Conservation (phyloP, 2,888 invertebrate genomes). For the Cephus rjabovi region DNA sequence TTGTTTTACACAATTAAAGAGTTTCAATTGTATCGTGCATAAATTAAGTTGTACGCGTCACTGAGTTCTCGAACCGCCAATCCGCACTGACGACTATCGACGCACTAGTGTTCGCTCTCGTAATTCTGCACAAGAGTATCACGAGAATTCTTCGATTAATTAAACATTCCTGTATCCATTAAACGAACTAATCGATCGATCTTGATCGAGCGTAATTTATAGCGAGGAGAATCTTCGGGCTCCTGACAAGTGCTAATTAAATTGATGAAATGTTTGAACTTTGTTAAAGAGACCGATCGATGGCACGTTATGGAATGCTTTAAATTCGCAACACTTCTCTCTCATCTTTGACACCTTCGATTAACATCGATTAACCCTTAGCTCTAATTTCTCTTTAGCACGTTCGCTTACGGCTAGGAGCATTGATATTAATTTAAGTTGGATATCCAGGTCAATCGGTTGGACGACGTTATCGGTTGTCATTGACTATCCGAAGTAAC, state of each 20-base stretch:
- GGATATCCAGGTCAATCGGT: background rate
- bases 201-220: background rate
- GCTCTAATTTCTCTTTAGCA: background rate
- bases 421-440: background rate
- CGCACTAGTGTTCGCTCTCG: background rate
- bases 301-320: background rate
- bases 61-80: background rate
- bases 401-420: background rate
- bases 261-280: background rate
- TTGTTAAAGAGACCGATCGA: background rate
- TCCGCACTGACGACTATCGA: background rate
- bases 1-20: background rate
- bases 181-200: background rate
- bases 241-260: background rate
- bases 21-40: background rate
- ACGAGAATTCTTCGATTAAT: background rate
- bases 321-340: conserved; percentile 2
- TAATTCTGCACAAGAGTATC: background rate
- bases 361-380: conserved; percentile 22
- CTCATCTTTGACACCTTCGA: conserved; percentile 17
- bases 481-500: background rate
- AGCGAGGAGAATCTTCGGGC: background rate
- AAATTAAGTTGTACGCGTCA: background rate
- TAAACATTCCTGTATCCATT: background rate
- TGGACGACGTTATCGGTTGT: background rate